These are phyloP conservation scores for Epistrophe eligans DNA, from an alignment of 2,888 invertebrate genomes.

Conservation along the genomic window DNA sequence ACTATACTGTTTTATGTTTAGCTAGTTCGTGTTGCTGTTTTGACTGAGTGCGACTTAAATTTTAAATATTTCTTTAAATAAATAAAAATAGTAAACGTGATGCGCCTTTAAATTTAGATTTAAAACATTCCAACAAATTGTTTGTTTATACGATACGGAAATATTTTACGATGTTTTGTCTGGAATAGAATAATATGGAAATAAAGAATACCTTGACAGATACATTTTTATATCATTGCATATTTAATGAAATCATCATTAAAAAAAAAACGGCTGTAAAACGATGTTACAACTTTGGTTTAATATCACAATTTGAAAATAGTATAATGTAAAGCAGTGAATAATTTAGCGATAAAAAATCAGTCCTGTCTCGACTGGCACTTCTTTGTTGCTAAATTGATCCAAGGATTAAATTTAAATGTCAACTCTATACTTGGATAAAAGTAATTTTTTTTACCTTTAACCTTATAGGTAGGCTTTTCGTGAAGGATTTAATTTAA, in stretches of 20 bases:
- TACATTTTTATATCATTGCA: neutral
- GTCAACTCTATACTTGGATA: too few relatives aligned
- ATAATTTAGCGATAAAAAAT: too few relatives aligned
- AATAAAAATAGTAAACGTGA: constrained; percentile 19
- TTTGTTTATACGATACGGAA: neutral
- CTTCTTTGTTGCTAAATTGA: too few relatives aligned
- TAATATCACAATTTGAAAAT: neutral
- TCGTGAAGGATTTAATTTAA: too few relatives aligned
- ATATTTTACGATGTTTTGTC: constrained; percentile 7
- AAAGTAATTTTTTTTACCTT: too few relatives aligned
- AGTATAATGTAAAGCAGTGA: too few relatives aligned
- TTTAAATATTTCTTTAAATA: neutral
- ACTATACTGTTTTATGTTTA: neutral
- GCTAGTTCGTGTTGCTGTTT: neutral
- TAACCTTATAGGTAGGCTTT: too few relatives aligned
- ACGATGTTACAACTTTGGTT: neutral
- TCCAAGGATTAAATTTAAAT: too few relatives aligned
- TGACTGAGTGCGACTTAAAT: neutral
- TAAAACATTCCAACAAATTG: neutral
- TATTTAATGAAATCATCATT: neutral
- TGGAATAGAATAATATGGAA: neutral
- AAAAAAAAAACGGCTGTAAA: neutral
- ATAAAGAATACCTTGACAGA: neutral
- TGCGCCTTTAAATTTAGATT: neutral
- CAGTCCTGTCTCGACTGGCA: too few relatives aligned